Evolutionary conservation across 2,797 vertebrate genomes (phyloP), one percentile per base, ranked within the genome.

Genomic region (Myripristis jacobus): DNA sequence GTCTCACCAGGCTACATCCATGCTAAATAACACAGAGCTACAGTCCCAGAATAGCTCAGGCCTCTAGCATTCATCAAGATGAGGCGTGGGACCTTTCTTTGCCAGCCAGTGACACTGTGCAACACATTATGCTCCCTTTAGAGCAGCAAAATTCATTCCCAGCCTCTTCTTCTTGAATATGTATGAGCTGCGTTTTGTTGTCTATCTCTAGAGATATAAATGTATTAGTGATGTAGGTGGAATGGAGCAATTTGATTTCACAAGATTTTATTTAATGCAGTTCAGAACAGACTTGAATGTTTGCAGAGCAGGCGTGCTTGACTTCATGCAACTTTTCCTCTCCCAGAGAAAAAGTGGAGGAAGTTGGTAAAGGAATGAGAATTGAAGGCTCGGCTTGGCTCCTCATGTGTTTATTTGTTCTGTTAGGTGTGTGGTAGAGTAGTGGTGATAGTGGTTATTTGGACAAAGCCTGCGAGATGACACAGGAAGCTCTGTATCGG

Each of bases 21-120:
- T 68, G 70, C 53, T 79, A 70, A 73, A 75, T 60, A 74, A 44
- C 56, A 64, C 72, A 48, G 62, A 56, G 72, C 53, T 55, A 51
- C 57, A 31, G 47, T 71, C 75, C 65, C 36, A 69, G 70, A 81
- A 83, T 83, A 86, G 74, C 48, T 56, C 64, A 16, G 54, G 44
- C 60, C 60, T 64, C 31, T 47, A 51, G 73, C 46, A 7, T 56
- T 67, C 15, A 56, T 63, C 57, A 21, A 57, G 29, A 57, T 2
- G 12, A 71, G 62, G 73, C 36, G 12, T 79, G 77, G 67, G 66
- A 76, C 56, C 48, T 50, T 60, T 52, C 31, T 57, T 53, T 62
- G 60, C 53, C 73, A 57, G 68, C 52, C 24, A 54, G 65, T 75
- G 75, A 73, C 69, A 70, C 48, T 34, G 21, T 34, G 66, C 80